Conservation (phyloP, 1,140 invertebrate species). For the Lordiphosa stackelbergi region DNA sequence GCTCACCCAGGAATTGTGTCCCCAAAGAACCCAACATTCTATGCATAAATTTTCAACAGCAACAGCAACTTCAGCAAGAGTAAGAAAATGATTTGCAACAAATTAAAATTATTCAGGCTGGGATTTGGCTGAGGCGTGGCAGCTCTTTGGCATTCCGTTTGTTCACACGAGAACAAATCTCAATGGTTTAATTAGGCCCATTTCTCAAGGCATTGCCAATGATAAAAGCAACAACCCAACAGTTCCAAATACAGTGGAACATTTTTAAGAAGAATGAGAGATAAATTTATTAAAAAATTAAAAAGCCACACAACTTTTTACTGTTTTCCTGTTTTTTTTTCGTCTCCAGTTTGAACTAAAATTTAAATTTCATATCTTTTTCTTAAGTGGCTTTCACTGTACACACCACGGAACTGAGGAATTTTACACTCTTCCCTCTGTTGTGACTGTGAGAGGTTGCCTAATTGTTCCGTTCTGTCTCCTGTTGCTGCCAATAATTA, state of each 20-base stretch:
- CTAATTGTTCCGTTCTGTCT: constrained; percentile 47
- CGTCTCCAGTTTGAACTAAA: too few relatives aligned
- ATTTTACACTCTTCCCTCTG: constrained; percentile 28
- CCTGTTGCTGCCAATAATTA: constrained; percentile 66
- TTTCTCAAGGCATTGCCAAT: constrained; percentile 36
- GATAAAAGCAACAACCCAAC: constrained; percentile 13
- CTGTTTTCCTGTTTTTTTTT: too few relatives aligned
- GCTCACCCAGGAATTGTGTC: constrained; percentile 43
- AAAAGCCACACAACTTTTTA: not conserved
- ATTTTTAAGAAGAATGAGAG: not conserved
- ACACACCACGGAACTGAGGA: not conserved
- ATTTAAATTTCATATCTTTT: too few relatives aligned
- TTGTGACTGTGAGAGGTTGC: constrained; percentile 9
- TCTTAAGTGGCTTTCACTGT: constrained; percentile 14
- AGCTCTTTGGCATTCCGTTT: constrained; percentile 17
- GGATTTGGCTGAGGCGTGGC: constrained; percentile 4
- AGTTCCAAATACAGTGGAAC: constrained; percentile 16
- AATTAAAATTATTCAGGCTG: constrained; percentile 48
- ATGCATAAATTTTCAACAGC: constrained; percentile 22
- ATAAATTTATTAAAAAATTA: not conserved
- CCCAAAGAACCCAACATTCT: constrained; percentile 19
- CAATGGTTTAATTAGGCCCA: constrained; percentile 57
- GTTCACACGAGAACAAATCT: constrained; percentile 51
- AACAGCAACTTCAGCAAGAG: constrained; percentile 11
- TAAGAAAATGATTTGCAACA: constrained; percentile 50